Percentiles rank a stretch among this genome's conserved stretches.
Conservation (phyloP, 2,888 invertebrate genomes). For the Stramonita haemastoma region DNA sequence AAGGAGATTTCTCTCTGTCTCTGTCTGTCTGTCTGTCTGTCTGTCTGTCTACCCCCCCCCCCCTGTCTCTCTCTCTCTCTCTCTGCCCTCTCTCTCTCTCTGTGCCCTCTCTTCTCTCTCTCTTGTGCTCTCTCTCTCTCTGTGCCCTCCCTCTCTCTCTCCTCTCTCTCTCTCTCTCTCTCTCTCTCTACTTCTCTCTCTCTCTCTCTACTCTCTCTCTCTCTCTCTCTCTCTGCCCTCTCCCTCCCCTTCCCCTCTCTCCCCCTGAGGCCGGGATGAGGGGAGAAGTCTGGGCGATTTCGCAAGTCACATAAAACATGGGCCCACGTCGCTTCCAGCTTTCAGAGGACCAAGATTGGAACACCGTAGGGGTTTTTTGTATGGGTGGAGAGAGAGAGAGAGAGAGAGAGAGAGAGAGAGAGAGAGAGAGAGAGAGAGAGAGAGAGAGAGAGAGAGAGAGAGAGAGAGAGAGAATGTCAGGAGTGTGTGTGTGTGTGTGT, state of each 20-base stretch:
- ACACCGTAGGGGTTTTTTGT: neutral
- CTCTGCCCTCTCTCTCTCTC: no score
- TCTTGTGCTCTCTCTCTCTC: neutral
- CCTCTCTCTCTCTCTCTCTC: neutral
- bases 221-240: neutral
- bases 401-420: no score
- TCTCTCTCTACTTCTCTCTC: neutral
- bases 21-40: no score
- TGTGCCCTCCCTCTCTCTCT: neutral
- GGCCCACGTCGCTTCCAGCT: neutral
- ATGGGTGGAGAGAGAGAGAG: no score
- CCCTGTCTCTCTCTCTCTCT: no score
- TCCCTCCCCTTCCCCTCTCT: neutral
- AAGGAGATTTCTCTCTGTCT: no score
- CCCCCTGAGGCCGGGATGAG: neutral
- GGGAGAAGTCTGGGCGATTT: no score
- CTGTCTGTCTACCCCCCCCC: no score
- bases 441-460: no score
- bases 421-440: no score
- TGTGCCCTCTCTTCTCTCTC: neutral
- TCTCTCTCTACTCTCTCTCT: neutral
- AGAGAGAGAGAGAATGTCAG: no score
- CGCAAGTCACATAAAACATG: constrained; percentile 10
- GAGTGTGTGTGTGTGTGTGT: no score
- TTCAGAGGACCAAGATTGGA: neutral